A percentile compares a stretch with the other conserved stretches of the same genome.
These are phyloP conservation scores for Phaethornis superciliosus DNA, from an alignment of 2,113 vertebrate species.

Conservation along the genomic window DNA sequence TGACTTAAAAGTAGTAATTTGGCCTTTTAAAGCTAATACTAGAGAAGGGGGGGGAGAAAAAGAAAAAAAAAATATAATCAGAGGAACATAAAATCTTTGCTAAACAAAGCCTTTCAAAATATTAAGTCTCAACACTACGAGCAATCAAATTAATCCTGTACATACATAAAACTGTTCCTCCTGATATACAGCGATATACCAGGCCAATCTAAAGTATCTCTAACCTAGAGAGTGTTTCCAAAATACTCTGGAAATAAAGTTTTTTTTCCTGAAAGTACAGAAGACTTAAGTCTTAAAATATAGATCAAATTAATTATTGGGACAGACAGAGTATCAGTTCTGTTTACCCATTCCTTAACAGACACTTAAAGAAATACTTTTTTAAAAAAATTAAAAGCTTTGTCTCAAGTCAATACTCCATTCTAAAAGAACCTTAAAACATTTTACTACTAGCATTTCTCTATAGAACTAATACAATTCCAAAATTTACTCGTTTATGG, in stretches of 20 bases:
- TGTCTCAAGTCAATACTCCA: not conserved
- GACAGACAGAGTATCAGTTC: not conserved
- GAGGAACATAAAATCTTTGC: constrained; percentile 33
- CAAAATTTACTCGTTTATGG: not conserved
- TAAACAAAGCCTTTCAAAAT: constrained; percentile 51
- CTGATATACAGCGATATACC: not conserved
- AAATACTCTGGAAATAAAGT: not conserved
- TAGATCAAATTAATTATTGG: not conserved
- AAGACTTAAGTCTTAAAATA: not conserved
- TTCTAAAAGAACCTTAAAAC: not conserved
- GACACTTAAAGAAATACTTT: not conserved
- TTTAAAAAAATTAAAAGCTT: not conserved
- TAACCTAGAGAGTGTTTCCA: constrained; percentile 20
- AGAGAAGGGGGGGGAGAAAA: not conserved
- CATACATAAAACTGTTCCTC: not conserved
- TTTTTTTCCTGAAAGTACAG: not conserved
- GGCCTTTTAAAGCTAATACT: constrained; percentile 55
- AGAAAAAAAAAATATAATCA: not conserved
- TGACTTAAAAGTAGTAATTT: constrained; percentile 63
- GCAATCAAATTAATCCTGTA: not conserved
- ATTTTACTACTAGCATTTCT: not conserved
- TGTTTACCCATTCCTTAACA: not conserved
- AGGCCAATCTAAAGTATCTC: constrained; percentile 19
- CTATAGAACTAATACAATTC: not conserved
- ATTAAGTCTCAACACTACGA: not conserved